Base-by-base conservation (phyloP, 2,888 invertebrate species). In the Sericinus montela region DNA sequence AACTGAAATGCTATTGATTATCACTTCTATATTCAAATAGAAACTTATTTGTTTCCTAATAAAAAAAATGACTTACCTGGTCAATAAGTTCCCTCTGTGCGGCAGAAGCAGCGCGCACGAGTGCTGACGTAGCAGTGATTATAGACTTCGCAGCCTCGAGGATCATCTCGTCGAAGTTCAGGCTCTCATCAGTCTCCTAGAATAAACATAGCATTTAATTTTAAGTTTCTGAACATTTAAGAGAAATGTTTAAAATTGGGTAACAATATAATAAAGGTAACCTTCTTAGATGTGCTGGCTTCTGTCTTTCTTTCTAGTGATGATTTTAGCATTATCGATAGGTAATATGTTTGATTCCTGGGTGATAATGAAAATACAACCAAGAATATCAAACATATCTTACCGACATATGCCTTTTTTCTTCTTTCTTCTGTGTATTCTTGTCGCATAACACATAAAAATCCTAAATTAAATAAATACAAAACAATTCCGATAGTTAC, bases 361-460 rank as follows among this genome's bases (percentile, higher is more conserved):
- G 98, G 97, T 96, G 97, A 94, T 91, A 90, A 75, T 40, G 13
- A 32, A 72, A 65, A 88, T 80, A 96, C 97, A 98, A 99, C 98
- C 99, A 99, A 99, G 98, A 98, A 98, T 99, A 99, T 98, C 98
- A 99, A 99, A 99, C 99, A 99, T 99, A 99, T 99, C 98, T 98
- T 88, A 95, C 93, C 91, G 84, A 74, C 75, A 49, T 75, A 61
- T 63, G 75, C 67, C 74, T 66, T 57, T 53, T 37, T 6, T 39
- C 54, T 56, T 46, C 45, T 29, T 16, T 51, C 50, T 45, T 39
- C n/a, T 10, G 9, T n/a, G n/a, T 19, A 13, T 13, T 23, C 34
- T 39, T 45, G 14, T 19, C 25, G 19, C 5, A 3, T 19, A n/a
- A n/a, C n/a, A n/a, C n/a, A n/a, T n/a, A n/a, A 19, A 19, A 19